phyloP scores from a whole-genome alignment of 2,888 invertebrate genomes.

The Agrenia bidenticulata region DNA sequence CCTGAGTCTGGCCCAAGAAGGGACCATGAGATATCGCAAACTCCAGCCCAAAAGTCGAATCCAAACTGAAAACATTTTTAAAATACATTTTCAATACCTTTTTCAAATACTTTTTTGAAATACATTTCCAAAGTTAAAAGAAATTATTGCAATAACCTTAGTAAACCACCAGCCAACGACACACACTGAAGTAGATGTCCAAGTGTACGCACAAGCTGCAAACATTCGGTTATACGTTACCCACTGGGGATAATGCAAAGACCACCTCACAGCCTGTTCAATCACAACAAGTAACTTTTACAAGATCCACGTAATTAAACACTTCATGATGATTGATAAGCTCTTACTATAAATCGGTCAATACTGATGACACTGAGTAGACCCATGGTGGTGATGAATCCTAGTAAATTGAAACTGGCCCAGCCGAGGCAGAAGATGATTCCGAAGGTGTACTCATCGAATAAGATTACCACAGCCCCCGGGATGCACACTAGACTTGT shows the following conservation, averaged over 20 bases:
- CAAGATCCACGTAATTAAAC: no score
- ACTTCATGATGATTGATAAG: no score
- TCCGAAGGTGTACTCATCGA: conserved; percentile 23
- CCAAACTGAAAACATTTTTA: conserved; percentile 9
- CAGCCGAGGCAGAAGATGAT: conserved; percentile 21
- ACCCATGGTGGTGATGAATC: conserved; percentile 22
- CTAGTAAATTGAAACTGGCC: conserved; percentile 13
- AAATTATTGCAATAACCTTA: neutral
- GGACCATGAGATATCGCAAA: conserved; percentile 32
- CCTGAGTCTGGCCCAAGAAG: conserved; percentile 16
- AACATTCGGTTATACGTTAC: conserved; percentile 23
- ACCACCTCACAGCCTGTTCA: conserved; percentile 35
- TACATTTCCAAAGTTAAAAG: conserved; percentile 19
- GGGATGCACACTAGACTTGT: conserved; percentile 22
- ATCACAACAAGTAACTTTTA: no score
- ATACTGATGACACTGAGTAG: conserved; percentile 17
- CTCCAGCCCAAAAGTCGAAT: conserved; percentile 32
- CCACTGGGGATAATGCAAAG: conserved; percentile 27
- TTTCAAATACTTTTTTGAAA: neutral
- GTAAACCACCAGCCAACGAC: conserved; percentile 8
- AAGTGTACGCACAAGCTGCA: conserved; percentile 7
- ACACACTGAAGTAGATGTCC: conserved; percentile 11
- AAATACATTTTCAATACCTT: no score
- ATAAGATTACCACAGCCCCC: conserved; percentile 18
- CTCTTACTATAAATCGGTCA: conserved; percentile 31